Percentiles rank a stretch among this genome's conserved stretches.
Conservation (phyloP, 2,888 invertebrate species). For the Fragum whitleyi region DNA sequence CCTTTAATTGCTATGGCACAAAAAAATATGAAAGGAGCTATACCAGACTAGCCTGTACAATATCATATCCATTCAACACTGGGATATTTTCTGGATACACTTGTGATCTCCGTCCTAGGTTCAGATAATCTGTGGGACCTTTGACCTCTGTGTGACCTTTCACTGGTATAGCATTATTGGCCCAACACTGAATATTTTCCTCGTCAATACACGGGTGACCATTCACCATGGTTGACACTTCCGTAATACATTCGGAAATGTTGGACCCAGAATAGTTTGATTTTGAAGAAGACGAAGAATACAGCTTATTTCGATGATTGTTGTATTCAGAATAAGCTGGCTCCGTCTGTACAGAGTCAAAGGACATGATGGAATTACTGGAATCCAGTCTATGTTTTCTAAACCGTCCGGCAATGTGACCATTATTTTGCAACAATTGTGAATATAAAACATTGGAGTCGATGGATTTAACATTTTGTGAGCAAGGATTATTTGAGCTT, state of each 20-base stretch:
- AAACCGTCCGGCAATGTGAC: constrained; percentile 13
- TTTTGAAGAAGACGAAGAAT: constrained; percentile 63
- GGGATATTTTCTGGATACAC: constrained; percentile 72
- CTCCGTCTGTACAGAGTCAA: constrained; percentile 66
- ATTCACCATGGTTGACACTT: constrained; percentile 32
- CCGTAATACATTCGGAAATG: constrained; percentile 55
- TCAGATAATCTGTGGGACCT: constrained; percentile 49
- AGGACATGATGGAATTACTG: constrained; percentile 57
- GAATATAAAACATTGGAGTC: constrained; percentile 32
- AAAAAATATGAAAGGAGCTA: too few species aligned
- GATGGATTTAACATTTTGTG: constrained; percentile 3
- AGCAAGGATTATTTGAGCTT: constrained; percentile 43
- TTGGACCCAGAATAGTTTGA: constrained; percentile 65
- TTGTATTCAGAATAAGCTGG: constrained; percentile 47
- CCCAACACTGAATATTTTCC: constrained; percentile 55
- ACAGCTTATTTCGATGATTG: constrained; percentile 48
- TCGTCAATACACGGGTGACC: constrained; percentile 19
- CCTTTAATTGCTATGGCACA: too few species aligned
- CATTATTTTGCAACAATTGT: constrained; percentile 32
- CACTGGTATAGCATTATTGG: constrained; percentile 48
- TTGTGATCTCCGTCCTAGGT: constrained; percentile 67
- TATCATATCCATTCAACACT: constrained; percentile 71
- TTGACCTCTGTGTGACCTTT: constrained; percentile 37
- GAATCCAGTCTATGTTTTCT: constrained; percentile 60
- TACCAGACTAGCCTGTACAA: constrained; percentile 73